Conservation (phyloP, 2,888 invertebrate genomes). For the Elegia similella region DNA sequence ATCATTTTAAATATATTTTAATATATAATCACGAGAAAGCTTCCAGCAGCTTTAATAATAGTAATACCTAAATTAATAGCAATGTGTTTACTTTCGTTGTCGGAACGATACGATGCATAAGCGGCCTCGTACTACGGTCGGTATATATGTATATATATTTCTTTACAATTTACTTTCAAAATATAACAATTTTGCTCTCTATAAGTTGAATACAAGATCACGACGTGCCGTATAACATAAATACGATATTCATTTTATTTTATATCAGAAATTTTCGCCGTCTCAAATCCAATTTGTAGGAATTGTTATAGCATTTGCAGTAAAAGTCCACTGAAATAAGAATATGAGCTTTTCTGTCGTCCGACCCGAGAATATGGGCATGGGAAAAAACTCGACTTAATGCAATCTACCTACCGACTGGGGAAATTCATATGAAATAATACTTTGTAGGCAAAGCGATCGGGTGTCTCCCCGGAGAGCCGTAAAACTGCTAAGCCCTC, state of each 20-base stretch:
- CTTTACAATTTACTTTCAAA: no score
- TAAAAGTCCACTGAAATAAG: slow-evolving; percentile 56
- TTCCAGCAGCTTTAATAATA: no score
- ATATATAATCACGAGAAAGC: no score
- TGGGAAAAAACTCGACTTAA: slow-evolving; percentile 11
- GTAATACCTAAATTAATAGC: no score
- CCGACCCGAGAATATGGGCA: slow-evolving; percentile 41
- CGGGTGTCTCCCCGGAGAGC: slow-evolving; percentile 53
- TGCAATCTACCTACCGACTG: slow-evolving; percentile 50
- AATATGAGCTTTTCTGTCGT: slow-evolving; percentile 55
- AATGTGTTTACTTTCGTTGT: no score
- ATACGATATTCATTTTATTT: slow-evolving; percentile 44
- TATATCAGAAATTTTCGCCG: slow-evolving; percentile 41
- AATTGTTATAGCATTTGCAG: slow-evolving; percentile 55
- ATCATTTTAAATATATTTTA: no score
- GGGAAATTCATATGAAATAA: slow-evolving; percentile 68
- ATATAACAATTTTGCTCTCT: neutral
- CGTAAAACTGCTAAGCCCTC: slow-evolving; percentile 70
- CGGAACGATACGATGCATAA: no score
- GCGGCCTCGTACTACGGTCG: no score
- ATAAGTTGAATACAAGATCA: neutral
- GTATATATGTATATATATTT: no score
- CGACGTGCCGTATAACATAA: slow-evolving; percentile 24
- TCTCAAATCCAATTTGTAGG: slow-evolving; percentile 63
- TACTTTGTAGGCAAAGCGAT: slow-evolving; percentile 71